Evolutionary conservation across 30 jellyfish, hydroid and myxozoan species (phyloP), one percentile per base, ranked within the genome.

Genomic region (Turritopsis dohrnii): DNA sequence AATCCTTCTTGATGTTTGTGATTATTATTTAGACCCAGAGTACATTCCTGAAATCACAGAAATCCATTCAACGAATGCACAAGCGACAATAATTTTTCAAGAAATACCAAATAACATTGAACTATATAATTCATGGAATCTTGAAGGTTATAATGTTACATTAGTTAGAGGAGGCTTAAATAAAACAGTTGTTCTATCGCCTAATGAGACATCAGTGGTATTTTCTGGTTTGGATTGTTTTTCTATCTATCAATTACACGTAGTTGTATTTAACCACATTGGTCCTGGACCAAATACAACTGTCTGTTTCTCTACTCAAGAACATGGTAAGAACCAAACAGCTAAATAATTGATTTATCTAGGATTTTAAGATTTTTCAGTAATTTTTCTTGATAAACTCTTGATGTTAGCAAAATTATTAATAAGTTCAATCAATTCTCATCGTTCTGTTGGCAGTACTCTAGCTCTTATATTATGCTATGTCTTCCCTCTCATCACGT

Each of bases 151-250:
- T 69, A 69, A 0, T 27, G 4, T 69, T 23, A 69, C 77, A 69
- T n/a, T 69, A 13, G 13, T 41, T 41, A 5, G 60, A 41, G 60
- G 60, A 41, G 60, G 60, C 5, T 3, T 41, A 13, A 41, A 41
- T 41, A 13, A 41, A 41, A 41, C 60, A 41, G 60, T 41, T 41
- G 9, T 41, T 41, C 13, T 41, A 41, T 41, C 13, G 5, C 60
- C 60, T 5, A 41, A 41, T 41, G 60, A 41, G 13, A 41, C 60
- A 3, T 3, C 60, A 41, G 60, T 13, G 13, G 60, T 41, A 41
- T 69, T 27, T n/a, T 69, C 77, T 69, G 77, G 9, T 27, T 27
- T 69, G 28, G 77, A 69, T 69, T 69, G 19, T 19, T 69, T 69
- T 69, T n/a, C 28, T 27, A n/a, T 69, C 31, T 69, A n/a, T 19